Evolutionary conservation across 2,888 invertebrate genomes (phyloP), one percentile per base, ranked within the genome.

Genomic region (Megalurothrips usitatus): DNA sequence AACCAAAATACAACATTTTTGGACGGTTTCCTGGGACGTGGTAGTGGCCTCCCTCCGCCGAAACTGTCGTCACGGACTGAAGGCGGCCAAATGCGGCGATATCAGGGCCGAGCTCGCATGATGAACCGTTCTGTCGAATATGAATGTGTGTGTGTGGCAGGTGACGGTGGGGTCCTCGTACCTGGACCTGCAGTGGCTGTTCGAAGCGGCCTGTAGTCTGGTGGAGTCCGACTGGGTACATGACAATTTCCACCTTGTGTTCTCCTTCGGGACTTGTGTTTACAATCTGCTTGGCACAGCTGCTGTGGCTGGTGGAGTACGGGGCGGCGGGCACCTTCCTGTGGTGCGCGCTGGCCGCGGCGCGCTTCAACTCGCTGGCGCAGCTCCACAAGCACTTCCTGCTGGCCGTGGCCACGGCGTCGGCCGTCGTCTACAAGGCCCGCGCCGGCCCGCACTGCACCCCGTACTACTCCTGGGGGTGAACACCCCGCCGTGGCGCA

Each of bases 321-420:
- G 68, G 26, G 26, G 26, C 26, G 68, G 23, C 68, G 68, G 68
- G 68, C 26, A 26, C 68, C 26, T 75, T 75, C 68, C 12, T 75
- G 68, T 75, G 68, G 68, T 75, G 68, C 68, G 68, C 68, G 68
- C 68, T 75, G 68, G n/a, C 68, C 23, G 68, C 68, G 68, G 68
- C 68, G 3, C 68, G 68, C 68, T 75, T 75, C 68, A 75, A 75
- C 68, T 26, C 68, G 68, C 68, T 75, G 68, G 1, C 68, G 68
- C 68, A 75, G 68, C 68, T 75, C 68, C 23, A 9, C 68, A 26
- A 23, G 26, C 68, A 75, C 68, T 26, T 75, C 68, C 26, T 75
- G 68, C 68, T 75, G 68, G 26, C 68, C 12, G 12, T 75, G 11
- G 9, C 23, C 68, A 26, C 68, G 26, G 23, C 68, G 26, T 23